Evolutionary conservation across 1,140 invertebrate species (phyloP).

Genomic region (Rhyacophila brunnea): DNA sequence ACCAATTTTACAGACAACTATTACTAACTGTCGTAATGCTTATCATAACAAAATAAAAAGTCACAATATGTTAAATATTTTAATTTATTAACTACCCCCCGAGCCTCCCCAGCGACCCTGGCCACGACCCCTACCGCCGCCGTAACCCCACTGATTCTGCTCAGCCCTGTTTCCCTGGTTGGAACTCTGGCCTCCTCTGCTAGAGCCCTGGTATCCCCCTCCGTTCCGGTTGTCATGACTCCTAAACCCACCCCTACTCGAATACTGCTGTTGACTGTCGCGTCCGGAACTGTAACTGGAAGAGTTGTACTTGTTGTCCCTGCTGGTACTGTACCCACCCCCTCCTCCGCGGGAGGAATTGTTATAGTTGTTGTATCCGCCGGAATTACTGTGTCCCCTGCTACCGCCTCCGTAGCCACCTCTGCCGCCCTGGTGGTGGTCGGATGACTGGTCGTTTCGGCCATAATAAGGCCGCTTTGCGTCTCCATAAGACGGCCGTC

Average conservation of each 20-base stretch:
- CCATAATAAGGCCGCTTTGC: too few relatives aligned
- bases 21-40: too few relatives aligned
- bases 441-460: too few relatives aligned
- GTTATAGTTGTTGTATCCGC: background rate
- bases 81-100: background rate
- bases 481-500: too few relatives aligned
- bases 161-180: constrained; percentile 9
- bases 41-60: too few relatives aligned
- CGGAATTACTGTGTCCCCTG: too few relatives aligned
- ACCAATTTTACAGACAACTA: too few relatives aligned
- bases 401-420: background rate
- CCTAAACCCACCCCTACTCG: background rate
- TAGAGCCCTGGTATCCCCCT: constrained; percentile 8
- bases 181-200: background rate
- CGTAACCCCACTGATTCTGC: constrained; percentile 14
- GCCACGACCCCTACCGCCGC: constrained; percentile 16
- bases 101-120: too few relatives aligned
- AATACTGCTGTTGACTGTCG: background rate
- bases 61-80: background rate
- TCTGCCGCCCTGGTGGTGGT: constrained; percentile 7
- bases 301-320: background rate
- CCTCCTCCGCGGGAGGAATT: constrained; percentile 5
- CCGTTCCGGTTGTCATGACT: background rate
- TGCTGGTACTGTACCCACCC: background rate
- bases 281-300: background rate